Evolutionary conservation across 1,140 invertebrate species (phyloP), one percentile per base, ranked within the genome.

Genomic region (Drosophila varians): DNA sequence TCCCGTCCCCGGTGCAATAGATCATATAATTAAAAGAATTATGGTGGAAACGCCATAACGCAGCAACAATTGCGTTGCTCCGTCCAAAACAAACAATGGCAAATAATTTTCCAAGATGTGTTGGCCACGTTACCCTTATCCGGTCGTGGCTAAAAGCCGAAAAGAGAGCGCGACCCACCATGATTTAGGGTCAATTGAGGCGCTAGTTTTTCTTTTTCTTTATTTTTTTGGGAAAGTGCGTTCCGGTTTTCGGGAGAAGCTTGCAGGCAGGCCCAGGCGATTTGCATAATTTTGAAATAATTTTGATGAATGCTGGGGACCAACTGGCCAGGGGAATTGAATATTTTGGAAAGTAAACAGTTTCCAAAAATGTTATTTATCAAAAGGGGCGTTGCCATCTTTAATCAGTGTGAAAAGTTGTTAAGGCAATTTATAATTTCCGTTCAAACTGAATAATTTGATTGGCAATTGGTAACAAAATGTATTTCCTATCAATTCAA

Each of bases 1-100:
- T 52, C 19, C 19, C 16, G 26, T 28, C 60, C 60, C 62, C 26
- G 64, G 60, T 73, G 82, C 75, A 87, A 87, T 87, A 87, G 82
- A 87, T 87, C 82, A 87, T 82, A 88, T 87, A 87, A 87, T 87
- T 87, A 87, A 75, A 87, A 87, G 82, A 87, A 87, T 87, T 87
- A 87, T 87, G 82, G 74, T 77, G 83, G 82, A 88, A 82, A 87
- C 74, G 26, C 31, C 25, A 31, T 31, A 18, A 46, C 19, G 23
- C 56, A 70, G 61, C 40, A 61, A 78, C 79, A 83, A 83, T 83
- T 86, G 80, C 76, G 55, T 12, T 16, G 9, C 2, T 28, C 26
- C 5, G 49, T 8, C 28, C 43, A 55, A 28, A 42, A 57, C 52
- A 62, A 74, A 86, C 82, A 87, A 87, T 87, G 61, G 83, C 82